Evolutionary conservation across 2,888 invertebrate species (phyloP).

Genomic region (Villa cingulata): DNA sequence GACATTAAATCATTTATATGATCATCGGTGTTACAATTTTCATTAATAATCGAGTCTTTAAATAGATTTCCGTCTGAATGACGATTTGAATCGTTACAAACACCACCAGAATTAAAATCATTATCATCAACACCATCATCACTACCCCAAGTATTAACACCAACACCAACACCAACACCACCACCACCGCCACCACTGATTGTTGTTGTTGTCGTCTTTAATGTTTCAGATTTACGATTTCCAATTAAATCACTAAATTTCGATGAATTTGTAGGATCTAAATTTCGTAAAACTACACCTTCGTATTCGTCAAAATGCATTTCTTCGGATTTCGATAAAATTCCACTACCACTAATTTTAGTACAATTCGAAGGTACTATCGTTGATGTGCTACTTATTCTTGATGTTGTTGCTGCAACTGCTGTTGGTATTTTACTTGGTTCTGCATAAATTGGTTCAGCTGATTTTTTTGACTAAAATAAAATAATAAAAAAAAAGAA

Average conservation of each 20-base stretch:
- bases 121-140: background rate
- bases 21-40: background rate
- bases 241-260: slow-evolving; percentile 3
- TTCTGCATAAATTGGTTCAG: slow-evolving; percentile 19
- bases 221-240: slow-evolving; percentile 13
- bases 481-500: background rate
- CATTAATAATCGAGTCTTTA: slow-evolving; percentile 6
- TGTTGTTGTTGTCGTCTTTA: slow-evolving; percentile 2
- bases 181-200: background rate
- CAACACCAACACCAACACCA: no score
- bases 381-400: no score
- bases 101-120: background rate
- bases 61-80: slow-evolving; percentile 15
- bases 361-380: background rate
- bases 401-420: background rate
- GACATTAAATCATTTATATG: slow-evolving; percentile 2
- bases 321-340: background rate
- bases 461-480: slow-evolving; percentile 13
- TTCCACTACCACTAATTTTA: no score
- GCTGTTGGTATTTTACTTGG: slow-evolving; percentile 12
- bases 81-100: slow-evolving; percentile 6
- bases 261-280: slow-evolving; percentile 3
- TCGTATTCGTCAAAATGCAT: slow-evolving; percentile 16
- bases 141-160: background rate
- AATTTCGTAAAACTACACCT: slow-evolving; percentile 13